phyloP scores from a whole-genome alignment of 1,140 invertebrate genomes.

The Drosophila truncata region DNA sequence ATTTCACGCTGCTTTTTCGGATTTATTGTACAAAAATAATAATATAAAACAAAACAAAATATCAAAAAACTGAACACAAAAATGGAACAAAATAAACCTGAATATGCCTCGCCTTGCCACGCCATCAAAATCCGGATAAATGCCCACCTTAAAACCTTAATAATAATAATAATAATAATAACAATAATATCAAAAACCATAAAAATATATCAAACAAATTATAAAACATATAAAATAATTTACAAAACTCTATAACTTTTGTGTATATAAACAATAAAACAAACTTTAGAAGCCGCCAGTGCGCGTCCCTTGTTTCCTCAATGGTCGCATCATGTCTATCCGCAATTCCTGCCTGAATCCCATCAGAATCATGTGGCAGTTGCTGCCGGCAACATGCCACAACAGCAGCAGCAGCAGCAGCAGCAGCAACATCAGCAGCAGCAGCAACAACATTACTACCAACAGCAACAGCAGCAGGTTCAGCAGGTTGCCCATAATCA shows the following conservation, averaged over 20 bases:
- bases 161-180: not conserved
- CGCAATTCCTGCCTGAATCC: conserved; percentile 94
- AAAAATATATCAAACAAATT: not conserved
- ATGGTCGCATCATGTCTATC: conserved; percentile 96
- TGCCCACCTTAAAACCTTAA: not conserved
- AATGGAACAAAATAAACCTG: conserved; percentile 30
- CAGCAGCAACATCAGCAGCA: conserved; percentile 69
- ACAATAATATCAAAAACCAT: not conserved
- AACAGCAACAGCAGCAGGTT: conserved; percentile 66
- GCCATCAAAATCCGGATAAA: not conserved
- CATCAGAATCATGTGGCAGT: conserved; percentile 90
- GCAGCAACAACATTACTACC: conserved; percentile 56
- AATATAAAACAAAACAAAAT: conserved; percentile 41
- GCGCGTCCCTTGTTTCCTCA: conserved; percentile 93
- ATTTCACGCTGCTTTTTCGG: conserved; percentile 85
- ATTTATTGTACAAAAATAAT: conserved; percentile 75
- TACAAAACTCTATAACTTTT: not conserved
- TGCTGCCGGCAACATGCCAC: conserved; percentile 87
- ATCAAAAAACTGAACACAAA: conserved; percentile 20
- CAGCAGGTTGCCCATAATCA: conserved; percentile 64
- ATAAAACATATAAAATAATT: not conserved
- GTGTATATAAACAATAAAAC: conserved; percentile 14
- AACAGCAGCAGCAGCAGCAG: conserved; percentile 77
- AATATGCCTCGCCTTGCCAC: conserved; percentile 55
- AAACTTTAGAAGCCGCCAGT: conserved; percentile 75